A percentile compares a stretch with the other conserved stretches of the same genome.
These are phyloP conservation scores for Epirrita christyi DNA, from an alignment of 2,888 invertebrate species.

Conservation along the genomic window DNA sequence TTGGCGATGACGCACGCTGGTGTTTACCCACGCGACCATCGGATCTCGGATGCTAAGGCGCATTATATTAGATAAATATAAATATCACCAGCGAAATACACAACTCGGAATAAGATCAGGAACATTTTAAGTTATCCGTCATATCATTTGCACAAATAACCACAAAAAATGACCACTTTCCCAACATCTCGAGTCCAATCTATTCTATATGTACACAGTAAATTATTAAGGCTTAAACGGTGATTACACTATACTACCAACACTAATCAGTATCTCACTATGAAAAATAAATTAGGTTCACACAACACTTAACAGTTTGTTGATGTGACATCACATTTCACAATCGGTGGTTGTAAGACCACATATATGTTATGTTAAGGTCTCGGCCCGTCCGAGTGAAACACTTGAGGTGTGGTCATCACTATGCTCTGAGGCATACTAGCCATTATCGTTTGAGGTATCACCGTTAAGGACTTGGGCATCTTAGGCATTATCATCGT, in stretches of 20 bases:
- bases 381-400: conserved; percentile 44
- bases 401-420: conserved; percentile 38
- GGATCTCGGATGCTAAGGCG: no score
- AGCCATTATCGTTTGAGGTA: conserved; percentile 84
- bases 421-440: conserved; percentile 32
- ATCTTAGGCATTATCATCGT: conserved; percentile 88
- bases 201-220: conserved; percentile 77
- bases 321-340: conserved; percentile 40
- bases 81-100: conserved; percentile 1
- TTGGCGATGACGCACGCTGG: no score
- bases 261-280: conserved; percentile 44
- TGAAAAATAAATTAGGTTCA: conserved; percentile 30
- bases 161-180: conserved; percentile 14
- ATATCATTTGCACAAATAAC: conserved; percentile 74
- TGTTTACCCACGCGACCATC: no score
- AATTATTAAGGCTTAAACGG: conserved; percentile 78
- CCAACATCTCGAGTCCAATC: conserved; percentile 64
- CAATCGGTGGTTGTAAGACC: conserved; percentile 58
- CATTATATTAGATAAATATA: no score
- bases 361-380: conserved; percentile 76
- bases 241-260: conserved; percentile 42
- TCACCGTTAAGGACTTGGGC: conserved; percentile 92
- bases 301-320: conserved; percentile 24
- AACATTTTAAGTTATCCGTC: conserved; percentile 44
- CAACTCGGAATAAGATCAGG: conserved; percentile 11